phyloP scores from a whole-genome alignment of 2,113 vertebrate genomes.

The Serinus canaria region DNA sequence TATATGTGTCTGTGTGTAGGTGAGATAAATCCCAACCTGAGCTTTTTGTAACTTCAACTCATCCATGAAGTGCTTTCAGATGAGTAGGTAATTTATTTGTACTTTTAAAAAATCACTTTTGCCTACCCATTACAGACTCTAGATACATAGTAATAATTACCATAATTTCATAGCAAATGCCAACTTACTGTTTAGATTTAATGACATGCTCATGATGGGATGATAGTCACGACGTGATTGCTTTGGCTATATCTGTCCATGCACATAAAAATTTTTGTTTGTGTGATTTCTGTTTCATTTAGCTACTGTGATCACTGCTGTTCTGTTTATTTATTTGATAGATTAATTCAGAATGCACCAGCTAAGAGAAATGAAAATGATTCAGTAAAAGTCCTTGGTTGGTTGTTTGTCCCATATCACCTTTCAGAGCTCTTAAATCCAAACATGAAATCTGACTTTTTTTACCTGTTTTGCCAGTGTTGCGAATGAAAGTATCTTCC shows the following conservation, averaged over 20 bases:
- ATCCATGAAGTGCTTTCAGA: not conserved
- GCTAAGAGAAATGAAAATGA: not conserved
- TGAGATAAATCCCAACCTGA: not conserved
- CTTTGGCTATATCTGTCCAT: not conserved
- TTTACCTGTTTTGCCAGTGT: constrained; percentile 95
- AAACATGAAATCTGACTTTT: not conserved
- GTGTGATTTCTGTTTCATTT: not conserved
- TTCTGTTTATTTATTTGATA: not conserved
- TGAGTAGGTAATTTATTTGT: not conserved
- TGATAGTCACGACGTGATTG: not conserved
- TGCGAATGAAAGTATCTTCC: constrained; percentile 83
- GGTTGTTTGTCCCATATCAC: not conserved
- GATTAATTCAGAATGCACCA: not conserved
- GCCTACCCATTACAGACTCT: not conserved
- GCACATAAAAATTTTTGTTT: not conserved
- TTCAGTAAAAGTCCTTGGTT: not conserved
- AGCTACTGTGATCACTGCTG: not conserved
- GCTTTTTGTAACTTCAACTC: not conserved
- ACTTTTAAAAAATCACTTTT: not conserved
- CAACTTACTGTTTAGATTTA: not conserved
- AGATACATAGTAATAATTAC: not conserved
- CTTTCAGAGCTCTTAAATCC: not conserved
- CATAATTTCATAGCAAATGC: not conserved
- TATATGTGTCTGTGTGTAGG: not conserved
- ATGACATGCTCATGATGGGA: not conserved